These are phyloP conservation scores for Mycetomoellerius zeteki DNA, from an alignment of 1,140 invertebrate species.

Conservation along the genomic window DNA sequence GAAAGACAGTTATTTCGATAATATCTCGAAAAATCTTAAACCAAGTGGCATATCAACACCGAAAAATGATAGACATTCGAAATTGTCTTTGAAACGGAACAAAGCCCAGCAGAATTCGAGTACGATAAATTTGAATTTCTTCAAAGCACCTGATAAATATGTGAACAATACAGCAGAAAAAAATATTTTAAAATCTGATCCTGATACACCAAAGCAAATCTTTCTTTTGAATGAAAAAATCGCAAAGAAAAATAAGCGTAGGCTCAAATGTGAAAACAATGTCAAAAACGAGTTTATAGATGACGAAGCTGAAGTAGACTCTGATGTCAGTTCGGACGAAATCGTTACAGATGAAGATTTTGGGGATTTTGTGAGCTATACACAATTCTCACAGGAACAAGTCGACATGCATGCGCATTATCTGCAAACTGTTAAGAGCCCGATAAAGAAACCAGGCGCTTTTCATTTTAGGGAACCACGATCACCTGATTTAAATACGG, in stretches of 20 bases:
- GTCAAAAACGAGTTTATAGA: constrained; percentile 86
- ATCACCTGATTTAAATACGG: constrained; percentile 39
- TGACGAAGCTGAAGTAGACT: constrained; percentile 88
- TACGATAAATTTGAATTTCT: constrained; percentile 39
- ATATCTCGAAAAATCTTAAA: not conserved
- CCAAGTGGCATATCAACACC: not conserved
- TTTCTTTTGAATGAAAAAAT: not conserved
- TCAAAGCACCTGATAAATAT: constrained; percentile 53
- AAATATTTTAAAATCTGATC: not conserved
- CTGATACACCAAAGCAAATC: not conserved
- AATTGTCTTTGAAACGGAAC: constrained; percentile 43
- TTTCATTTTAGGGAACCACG: constrained; percentile 77
- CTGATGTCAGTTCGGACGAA: constrained; percentile 77
- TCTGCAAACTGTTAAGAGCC: constrained; percentile 87
- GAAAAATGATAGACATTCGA: not conserved
- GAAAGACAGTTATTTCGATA: not conserved
- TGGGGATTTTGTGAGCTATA: constrained; percentile 81
- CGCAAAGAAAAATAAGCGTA: constrained; percentile 24
- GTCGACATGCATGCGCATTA: constrained; percentile 88
- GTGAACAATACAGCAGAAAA: not conserved
- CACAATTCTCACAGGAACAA: constrained; percentile 82
- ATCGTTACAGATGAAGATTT: constrained; percentile 79
- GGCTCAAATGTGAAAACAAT: constrained; percentile 8
- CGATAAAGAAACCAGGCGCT: constrained; percentile 53
- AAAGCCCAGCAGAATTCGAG: constrained; percentile 9